Conservation (phyloP, 2,797 vertebrate species). For the Dicrostonyx torquatus region DNA sequence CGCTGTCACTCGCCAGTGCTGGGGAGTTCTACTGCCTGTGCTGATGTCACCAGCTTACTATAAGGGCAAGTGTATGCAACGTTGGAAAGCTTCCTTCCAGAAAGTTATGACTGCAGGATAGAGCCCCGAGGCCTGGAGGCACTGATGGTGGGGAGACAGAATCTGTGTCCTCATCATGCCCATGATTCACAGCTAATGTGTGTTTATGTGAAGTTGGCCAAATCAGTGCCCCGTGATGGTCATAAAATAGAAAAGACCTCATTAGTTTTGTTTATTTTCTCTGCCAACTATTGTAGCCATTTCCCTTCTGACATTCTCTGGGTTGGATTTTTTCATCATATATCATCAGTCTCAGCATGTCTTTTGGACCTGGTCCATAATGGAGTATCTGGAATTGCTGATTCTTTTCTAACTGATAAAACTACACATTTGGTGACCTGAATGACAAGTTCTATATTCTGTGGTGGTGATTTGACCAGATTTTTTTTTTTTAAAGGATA, state of each 20-base stretch:
- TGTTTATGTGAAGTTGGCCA: conserved; percentile 39
- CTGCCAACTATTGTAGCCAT: neutral
- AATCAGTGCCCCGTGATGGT: conserved; percentile 45
- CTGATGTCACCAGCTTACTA: neutral
- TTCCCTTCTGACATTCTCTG: conserved; percentile 16
- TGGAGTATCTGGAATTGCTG: neutral
- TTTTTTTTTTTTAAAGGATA: conserved; percentile 41
- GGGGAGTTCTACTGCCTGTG: neutral
- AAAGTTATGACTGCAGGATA: neutral
- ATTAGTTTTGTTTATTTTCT: conserved; percentile 5
- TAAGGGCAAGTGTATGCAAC: too few species aligned
- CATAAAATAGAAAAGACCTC: conserved; percentile 30
- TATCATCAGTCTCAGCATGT: neutral
- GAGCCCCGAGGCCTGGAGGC: neutral
- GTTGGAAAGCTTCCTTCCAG: neutral
- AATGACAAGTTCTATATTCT: conserved; percentile 30
- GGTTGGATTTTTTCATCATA: neutral
- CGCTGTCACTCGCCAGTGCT: neutral
- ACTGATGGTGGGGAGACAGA: neutral
- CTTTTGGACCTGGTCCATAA: neutral
- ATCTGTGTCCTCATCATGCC: neutral
- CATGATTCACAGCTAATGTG: neutral
- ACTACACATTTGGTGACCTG: conserved; percentile 1
- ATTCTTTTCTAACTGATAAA: conserved; percentile 36
- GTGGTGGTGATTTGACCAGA: neutral